Evolutionary conservation across 1,140 invertebrate genomes (phyloP), one percentile per base, ranked within the genome.

Genomic region (Drosophila kurseongensis): DNA sequence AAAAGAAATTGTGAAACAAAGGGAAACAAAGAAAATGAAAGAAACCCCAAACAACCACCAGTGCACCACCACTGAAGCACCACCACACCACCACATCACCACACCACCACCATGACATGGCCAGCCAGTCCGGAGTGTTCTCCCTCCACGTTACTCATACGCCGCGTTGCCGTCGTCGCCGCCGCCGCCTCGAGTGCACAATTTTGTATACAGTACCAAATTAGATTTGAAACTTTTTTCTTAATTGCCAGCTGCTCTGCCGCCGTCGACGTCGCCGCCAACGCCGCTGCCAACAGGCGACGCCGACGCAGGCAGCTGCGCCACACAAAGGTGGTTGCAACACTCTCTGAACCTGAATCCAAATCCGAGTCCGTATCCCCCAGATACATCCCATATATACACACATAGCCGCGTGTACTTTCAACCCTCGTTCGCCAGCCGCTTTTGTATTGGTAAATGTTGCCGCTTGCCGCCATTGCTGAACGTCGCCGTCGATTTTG

Each of bases 121-220:
- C 68, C 75, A 80, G 66, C 78, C 72, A 79, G 41, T 63, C 63
- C 59, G 44, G 51, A 63, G 47, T 56, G 50, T 38, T 52, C 60
- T 48, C 57, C 44, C 52, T 16, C 38, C 51, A 71, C 40, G 59
- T 71, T 55, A 67, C 75, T 76, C 75, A 78, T 78, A 78, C 72
- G 80, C 72, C 68, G 75, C 78, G 75, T 63, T 47, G 78, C 48
- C 66, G 81, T 8, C 29, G 29, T 8, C 29, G 29, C 6, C 29
- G 29, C 29, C 29, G 29, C 45, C 66, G 81, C 84, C 75, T 88
- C 80, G 86, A 89, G 84, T 89, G 81, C 84, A 85, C 81, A 91
- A 91, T 85, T 89, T 91, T 91, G 81, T 91, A 91, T 91, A 91
- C 90, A 91, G 86, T 91, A 86, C 85, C 89, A 91, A 91, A 89